phyloP scores from a whole-genome alignment of 2,888 invertebrate species.

The Adelognathus sp. region DNA sequence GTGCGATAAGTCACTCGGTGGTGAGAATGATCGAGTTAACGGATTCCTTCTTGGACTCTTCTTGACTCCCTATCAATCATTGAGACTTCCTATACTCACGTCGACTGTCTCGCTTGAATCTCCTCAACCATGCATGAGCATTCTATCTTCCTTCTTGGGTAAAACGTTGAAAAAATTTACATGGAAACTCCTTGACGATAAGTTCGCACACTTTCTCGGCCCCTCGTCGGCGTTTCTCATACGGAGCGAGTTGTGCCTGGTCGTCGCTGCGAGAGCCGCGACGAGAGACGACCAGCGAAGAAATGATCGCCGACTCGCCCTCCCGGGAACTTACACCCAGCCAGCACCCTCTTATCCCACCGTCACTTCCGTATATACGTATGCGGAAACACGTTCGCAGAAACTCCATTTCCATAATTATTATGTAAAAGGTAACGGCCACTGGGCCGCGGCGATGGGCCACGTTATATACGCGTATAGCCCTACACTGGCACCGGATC shows the following conservation, averaged over 20 bases:
- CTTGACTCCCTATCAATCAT: slow-evolving; percentile 60
- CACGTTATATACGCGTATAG: slow-evolving; percentile 3
- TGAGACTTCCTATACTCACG: slow-evolving; percentile 19
- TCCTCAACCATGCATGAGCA: slow-evolving; percentile 18
- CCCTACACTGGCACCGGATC: neutral
- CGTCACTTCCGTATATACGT: slow-evolving; percentile 57
- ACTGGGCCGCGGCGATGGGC: slow-evolving; percentile 17
- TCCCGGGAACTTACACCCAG: slow-evolving; percentile 1
- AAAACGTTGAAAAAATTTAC: slow-evolving; percentile 64
- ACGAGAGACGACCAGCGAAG: slow-evolving; percentile 52
- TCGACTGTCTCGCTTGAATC: slow-evolving; percentile 3
- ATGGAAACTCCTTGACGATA: slow-evolving; percentile 68
- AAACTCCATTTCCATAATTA: slow-evolving; percentile 66
- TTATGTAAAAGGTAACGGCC: slow-evolving; percentile 53
- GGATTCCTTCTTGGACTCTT: slow-evolving; percentile 62
- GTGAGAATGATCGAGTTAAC: slow-evolving; percentile 46
- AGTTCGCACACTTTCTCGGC: slow-evolving; percentile 61
- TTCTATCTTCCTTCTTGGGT: slow-evolving; percentile 36
- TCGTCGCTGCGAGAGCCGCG: slow-evolving; percentile 2
- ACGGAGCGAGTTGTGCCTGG: slow-evolving; percentile 7
- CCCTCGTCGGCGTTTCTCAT: slow-evolving; percentile 28
- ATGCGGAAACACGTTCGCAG: slow-evolving; percentile 64
- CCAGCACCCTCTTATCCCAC: slow-evolving; percentile 49
- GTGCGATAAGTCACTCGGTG: too few species aligned
- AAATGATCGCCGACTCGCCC: slow-evolving; percentile 55